These are phyloP conservation scores for Drosophila repletoides DNA, from an alignment of 1,140 invertebrate genomes.

Conservation along the genomic window DNA sequence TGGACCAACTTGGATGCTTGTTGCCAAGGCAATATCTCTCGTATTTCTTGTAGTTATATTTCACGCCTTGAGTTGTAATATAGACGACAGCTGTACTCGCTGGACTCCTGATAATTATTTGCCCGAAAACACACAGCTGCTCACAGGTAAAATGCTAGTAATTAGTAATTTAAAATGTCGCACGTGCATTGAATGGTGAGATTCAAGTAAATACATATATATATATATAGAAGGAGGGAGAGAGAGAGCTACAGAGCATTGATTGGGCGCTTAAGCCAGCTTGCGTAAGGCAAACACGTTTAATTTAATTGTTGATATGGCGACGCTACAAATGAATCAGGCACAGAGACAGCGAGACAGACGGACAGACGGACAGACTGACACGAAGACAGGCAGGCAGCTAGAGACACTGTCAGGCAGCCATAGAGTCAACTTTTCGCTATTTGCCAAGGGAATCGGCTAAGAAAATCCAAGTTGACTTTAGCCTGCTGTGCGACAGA, in stretches of 20 bases:
- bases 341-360: conserved; percentile 2
- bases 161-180: conserved; percentile 78
- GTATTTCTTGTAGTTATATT: not conserved
- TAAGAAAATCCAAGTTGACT: conserved; percentile 73
- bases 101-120: conserved; percentile 54
- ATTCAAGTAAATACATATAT: not conserved
- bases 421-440: conserved; percentile 27
- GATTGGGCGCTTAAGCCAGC: conserved; percentile 73
- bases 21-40: not conserved
- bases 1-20: no score
- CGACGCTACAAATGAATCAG: conserved; percentile 72
- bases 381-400: not conserved
- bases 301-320: conserved; percentile 80
- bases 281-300: conserved; percentile 75
- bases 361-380: not conserved
- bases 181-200: conserved; percentile 64
- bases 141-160: conserved; percentile 56
- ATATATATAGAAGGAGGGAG: not conserved
- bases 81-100: not conserved
- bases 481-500: conserved; percentile 65
- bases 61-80: not conserved
- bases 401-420: not conserved
- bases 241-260: conserved; percentile 30
- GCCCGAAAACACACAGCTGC: conserved; percentile 15
- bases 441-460: conserved; percentile 51